Conservation (phyloP, 1,140 invertebrate species). For the Conus betulinus region DNA sequence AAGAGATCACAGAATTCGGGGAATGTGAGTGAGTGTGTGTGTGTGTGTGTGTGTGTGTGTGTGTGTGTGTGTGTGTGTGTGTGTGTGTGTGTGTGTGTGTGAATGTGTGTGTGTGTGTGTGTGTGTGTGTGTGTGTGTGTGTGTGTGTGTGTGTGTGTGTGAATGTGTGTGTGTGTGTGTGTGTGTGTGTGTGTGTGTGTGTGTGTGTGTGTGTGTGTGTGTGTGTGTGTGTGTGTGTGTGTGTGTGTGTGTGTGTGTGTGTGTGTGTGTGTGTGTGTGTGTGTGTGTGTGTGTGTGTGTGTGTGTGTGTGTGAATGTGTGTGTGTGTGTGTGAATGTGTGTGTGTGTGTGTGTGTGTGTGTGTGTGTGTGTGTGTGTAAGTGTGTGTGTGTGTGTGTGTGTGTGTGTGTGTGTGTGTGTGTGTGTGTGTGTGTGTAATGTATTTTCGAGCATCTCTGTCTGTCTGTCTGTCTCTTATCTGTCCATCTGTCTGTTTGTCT, state of each 20-base stretch:
- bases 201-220: too few species aligned
- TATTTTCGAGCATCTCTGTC: too few species aligned
- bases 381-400: background rate
- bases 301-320: slow-evolving; percentile 62
- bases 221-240: background rate
- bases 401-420: background rate
- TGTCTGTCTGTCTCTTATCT: too few species aligned
- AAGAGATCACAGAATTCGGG: too few species aligned
- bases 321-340: slow-evolving; percentile 1
- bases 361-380: background rate
- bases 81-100: slow-evolving; percentile 11
- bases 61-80: background rate
- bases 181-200: background rate
- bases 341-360: background rate
- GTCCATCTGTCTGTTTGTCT: too few species aligned
- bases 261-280: background rate
- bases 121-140: background rate
- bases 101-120: background rate
- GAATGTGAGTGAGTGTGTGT: background rate
- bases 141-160: background rate
- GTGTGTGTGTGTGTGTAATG: background rate
- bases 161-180: slow-evolving; percentile 10
- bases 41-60: background rate
- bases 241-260: too few species aligned
- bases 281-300: slow-evolving; percentile 32